A percentile compares a stretch with the other conserved stretches of the same genome.
Evolutionary conservation across 2,113 vertebrate genomes (phyloP).

Genomic region (Lepisosteus oculatus): DNA sequence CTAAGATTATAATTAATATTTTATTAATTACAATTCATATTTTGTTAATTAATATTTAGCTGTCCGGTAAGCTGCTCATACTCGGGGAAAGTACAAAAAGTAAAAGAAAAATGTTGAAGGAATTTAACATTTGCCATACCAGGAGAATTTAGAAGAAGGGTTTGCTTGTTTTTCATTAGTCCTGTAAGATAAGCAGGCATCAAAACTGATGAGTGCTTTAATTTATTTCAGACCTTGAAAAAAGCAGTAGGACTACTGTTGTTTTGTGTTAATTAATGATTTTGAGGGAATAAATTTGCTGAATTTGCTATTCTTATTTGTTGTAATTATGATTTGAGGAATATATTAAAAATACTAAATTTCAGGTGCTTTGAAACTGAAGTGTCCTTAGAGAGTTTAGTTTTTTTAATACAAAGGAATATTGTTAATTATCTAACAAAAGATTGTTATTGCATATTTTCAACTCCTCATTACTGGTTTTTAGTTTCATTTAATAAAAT

Average conservation of each 20-base stretch:
- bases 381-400: neutral
- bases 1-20: no score
- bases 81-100: no score
- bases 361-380: conserved; percentile 27
- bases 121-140: no score
- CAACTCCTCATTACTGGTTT: neutral
- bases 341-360: conserved; percentile 30
- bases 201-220: conserved; percentile 47
- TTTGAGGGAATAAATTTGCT: conserved; percentile 48
- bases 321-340: conserved; percentile 55
- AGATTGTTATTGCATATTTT: neutral
- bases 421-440: neutral
- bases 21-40: no score
- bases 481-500: no score
- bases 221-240: conserved; percentile 59
- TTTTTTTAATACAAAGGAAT: neutral
- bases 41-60: no score
- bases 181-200: conserved; percentile 22
- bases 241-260: conserved; percentile 58
- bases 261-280: conserved; percentile 64
- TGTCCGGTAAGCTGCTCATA: no score
- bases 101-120: no score
- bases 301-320: conserved; percentile 51
- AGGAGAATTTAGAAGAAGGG: no score
- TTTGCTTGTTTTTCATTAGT: neutral